Conservation (phyloP, 2,888 invertebrate species). For the Drosophila cracens region DNA sequence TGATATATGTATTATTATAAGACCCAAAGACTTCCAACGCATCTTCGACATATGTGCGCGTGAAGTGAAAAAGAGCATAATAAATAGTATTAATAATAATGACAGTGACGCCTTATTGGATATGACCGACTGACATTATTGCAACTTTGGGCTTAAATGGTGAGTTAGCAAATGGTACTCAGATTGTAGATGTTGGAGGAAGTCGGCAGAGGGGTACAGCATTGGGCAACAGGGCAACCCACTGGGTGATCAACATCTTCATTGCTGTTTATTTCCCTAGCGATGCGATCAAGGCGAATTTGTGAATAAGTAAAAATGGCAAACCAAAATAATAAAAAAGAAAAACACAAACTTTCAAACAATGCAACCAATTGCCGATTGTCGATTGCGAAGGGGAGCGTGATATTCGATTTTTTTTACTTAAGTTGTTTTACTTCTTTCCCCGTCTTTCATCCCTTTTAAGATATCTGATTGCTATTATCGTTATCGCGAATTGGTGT, state of each 20-base stretch:
- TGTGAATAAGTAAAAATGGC: slow-evolving; percentile 7
- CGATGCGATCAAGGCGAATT: slow-evolving; percentile 48
- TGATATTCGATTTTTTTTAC: slow-evolving; percentile 34
- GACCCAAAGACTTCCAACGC: slow-evolving; percentile 19
- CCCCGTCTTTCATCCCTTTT: slow-evolving; percentile 20
- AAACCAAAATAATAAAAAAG: slow-evolving; percentile 5
- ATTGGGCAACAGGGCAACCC: slow-evolving; percentile 43
- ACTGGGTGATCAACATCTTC: slow-evolving; percentile 61
- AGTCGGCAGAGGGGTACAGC: neutral
- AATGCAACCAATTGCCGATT: slow-evolving; percentile 57
- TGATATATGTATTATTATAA: slow-evolving; percentile 34
- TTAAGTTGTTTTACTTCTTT: slow-evolving; percentile 2
- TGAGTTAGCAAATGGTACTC: slow-evolving; percentile 18
- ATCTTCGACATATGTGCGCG: slow-evolving; percentile 27
- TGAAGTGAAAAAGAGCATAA: slow-evolving; percentile 12
- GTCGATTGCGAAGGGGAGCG: slow-evolving; percentile 52
- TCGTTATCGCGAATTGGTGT: slow-evolving; percentile 43
- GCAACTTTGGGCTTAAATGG: slow-evolving; percentile 13
- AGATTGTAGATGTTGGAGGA: too few relatives aligned
- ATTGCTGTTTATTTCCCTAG: slow-evolving; percentile 58
- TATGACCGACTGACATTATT: slow-evolving; percentile 63
- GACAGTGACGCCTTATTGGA: slow-evolving; percentile 36
- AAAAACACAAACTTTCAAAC: slow-evolving; percentile 47
- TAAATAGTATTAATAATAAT: slow-evolving; percentile 32
- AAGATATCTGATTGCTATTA: slow-evolving; percentile 53